Base-by-base conservation (phyloP, 2,113 vertebrate genomes). In the Willisornis vidua region DNA sequence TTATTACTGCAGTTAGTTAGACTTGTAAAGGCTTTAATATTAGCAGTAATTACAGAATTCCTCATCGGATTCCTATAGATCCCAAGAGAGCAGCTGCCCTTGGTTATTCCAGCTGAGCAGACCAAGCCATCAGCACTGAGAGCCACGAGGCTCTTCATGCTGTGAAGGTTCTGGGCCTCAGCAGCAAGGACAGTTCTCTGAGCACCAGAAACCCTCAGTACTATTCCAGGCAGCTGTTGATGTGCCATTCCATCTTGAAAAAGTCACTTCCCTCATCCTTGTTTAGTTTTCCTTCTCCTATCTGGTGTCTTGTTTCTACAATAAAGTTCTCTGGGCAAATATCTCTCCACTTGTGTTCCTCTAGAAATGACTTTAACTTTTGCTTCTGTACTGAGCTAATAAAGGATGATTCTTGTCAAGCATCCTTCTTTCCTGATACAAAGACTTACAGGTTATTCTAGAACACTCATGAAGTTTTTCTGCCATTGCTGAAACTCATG, bases 11-110 rank as follows among this genome's bases (percentile, higher is more conserved):
- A 54, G 88, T 39, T 24, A 90, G 61, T 66, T 37, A 76, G 82
- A 89, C 70, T 70, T 93, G 63, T 52, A 63, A 86, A 95, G 83
- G 49, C 23, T 90, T 94, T 96, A 73, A 78, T 87, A 86, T 87
- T 89, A 71, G 72, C 78, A 89, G 72, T 79, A 89, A 68, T 88
- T 88, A 65, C 28, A 31, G 85, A 91, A 96, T 91, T 88, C 66
- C 49, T 94, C 89, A 93, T 80, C 82, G 68, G 55, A 86, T 87
- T 87, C 71, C 54, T 72, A 46, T 7, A 92, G 87, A 94, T 92
- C 76, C 93, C 90, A 48, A 52, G 78, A 92, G 88, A 89, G 33
- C 71, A 76, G 73, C 52, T 92, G 77, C 71, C 66, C 48, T 90
- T 87, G 51, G 57, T 66, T 85, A 55, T 61, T 87, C 57, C 31